Evolutionary conservation across 64 coral and sea anemone genomes (phyloP), one percentile per base, ranked within the genome.

Genomic region (Montipora cactus): DNA sequence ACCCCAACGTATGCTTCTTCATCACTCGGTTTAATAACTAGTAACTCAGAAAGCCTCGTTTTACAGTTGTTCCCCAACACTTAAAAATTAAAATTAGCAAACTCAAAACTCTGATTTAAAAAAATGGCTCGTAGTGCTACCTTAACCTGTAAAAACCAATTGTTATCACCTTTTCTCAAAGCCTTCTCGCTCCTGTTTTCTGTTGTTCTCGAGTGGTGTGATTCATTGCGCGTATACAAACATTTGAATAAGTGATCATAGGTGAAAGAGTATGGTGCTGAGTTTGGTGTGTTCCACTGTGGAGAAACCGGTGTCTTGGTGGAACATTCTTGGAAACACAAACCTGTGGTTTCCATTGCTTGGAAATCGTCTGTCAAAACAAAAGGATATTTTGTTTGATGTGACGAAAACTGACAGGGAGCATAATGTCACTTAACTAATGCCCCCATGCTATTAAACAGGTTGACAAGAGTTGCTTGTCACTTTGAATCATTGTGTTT

Each of bases 161-260:
- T 16, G 11, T 21, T 68, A 16, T 69, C 71, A 72, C 82, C 82
- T 71, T 25, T 72, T 16, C 44, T 7, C 46, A 46, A 7, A 69
- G 45, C 7, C 4, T 10, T 12, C 9, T 49, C 66, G 0, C 19
- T 47, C 44, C 6, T 4, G 12, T 84, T 84, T 45, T 25, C 62
- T 21, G 9, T 3, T 20, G 66, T 49, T 4, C 62, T 10, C 12
- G 15, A 44, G 46, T 50, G 47, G 3, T 49, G 14, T 51, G 66
- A 20, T 86, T 86, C 82, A 10, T 72, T 86, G 3, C 82, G 62
- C 47, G 16, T 44, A 44, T 86, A 86, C 82, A 86, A 86, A 72
- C 66, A 86, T 22, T 68, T 86, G 44, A 71, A 51, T 18, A 86
- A 86, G 19, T 71, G 70, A 8, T 86, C 82, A n/a, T 86, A 72